Evolutionary conservation across 2,797 vertebrate genomes (phyloP), one percentile per base, ranked within the genome.

Genomic region (Nasua narica): DNA sequence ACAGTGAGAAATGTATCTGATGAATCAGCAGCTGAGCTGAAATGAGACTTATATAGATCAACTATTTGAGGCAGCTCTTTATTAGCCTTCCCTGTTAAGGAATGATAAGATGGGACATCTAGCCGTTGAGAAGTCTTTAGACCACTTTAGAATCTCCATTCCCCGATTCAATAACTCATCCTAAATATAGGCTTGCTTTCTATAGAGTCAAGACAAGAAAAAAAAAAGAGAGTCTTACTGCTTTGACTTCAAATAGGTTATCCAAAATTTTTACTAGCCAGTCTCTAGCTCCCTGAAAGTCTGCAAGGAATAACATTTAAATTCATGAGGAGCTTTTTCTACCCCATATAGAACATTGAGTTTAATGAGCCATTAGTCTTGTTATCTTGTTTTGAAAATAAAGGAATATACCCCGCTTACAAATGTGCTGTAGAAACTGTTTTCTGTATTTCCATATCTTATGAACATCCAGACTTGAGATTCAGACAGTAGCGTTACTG

Each of bases 341-440:
- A 21, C 16, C 15, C 9, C 12, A 29, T 40, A n/a, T 0, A 83
- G 76, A 83, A 54, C 72, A 52, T 72, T 69, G 77, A 77, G 37
- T 90, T 95, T 94, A 77, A 81, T 50, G 65, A 90, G 21, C 21
- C 37, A 69, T 93, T 94, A 74, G 52, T 84, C 70, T 70, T 94
- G 35, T 62, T 97, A 96, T 84, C 77, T 76, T 95, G 48, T 74
- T 97, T 96, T 92, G n/a, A 81, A 90, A 95, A 92, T 69, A 74
- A 95, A 95, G 52, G 27, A 85, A 12, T 69, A 40, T 52, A 46
- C 48, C 21, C 19, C 10, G 1, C 6, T 82, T 82, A 86, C 77
- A 92, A 89, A 90, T 25, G 23, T 32, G 85, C 67, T 79, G 78
- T 62, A 40, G 69, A 86, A 91, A 79, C 50, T 29, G n/a, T 4